phyloP scores from a whole-genome alignment of 2,113 vertebrate species.

The Fregata magnificens region DNA sequence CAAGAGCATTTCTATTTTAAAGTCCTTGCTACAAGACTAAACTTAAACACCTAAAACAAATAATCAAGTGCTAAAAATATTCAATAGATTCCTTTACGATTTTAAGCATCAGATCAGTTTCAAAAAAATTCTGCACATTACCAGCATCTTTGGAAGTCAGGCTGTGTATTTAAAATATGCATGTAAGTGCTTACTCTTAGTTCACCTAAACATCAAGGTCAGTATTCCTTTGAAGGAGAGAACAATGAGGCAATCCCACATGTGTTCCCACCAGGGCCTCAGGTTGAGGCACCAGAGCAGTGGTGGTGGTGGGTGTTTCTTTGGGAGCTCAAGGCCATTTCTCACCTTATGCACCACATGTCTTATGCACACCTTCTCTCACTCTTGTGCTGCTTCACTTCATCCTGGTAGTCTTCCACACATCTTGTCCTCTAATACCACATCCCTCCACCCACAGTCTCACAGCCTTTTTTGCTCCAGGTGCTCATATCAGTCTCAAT shows the following conservation, averaged over 20 bases:
- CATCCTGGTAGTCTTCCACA: not conserved
- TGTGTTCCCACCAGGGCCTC: not conserved
- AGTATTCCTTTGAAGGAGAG: not conserved
- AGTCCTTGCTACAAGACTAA: not conserved
- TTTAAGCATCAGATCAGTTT: not conserved
- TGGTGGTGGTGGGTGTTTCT: not conserved
- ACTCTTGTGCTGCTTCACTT: not conserved
- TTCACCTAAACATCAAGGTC: not conserved
- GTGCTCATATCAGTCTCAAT: not conserved
- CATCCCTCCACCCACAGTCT: not conserved
- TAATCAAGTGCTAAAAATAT: not conserved
- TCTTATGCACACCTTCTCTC: not conserved
- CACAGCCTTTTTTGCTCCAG: not conserved
- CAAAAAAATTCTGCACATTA: not conserved
- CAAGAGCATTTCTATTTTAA: not conserved
- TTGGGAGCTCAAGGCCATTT: not conserved
- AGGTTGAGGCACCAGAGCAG: not conserved
- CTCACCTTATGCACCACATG: not conserved
- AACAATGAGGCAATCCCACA: not conserved
- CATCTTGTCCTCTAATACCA: not conserved
- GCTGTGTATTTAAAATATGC: not conserved
- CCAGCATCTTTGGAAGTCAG: not conserved
- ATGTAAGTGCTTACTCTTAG: not conserved
- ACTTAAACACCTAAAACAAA: not conserved
- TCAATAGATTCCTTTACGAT: not conserved